Base-by-base conservation (phyloP, 2,113 vertebrate genomes). In the Aphyosemion australe region DNA sequence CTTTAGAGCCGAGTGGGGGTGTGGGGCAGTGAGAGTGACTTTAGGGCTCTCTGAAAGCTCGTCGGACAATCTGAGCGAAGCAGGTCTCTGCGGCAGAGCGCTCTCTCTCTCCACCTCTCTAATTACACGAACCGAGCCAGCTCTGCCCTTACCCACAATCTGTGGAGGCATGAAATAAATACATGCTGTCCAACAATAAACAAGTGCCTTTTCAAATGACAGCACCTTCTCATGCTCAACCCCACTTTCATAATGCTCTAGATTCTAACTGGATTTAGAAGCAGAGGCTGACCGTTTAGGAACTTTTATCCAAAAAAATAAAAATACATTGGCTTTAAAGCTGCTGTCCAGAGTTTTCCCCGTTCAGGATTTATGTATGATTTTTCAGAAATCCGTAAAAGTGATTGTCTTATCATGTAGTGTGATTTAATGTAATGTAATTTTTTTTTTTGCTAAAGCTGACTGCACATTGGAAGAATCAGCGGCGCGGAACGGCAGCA, bases 101-200 rank as follows among this genome's bases (percentile, higher is more conserved):
- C 80, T 83, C 81, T 82, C 72, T 49, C 62, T 72, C 77, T 71
- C 69, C 71, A 78, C 65, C 88, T 92, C 92, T 92, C 80, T 93
- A 92, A 93, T 93, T 92, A 93, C 80, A 51, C 75, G 69, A 37
- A 82, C 80, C 61, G 43, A 83, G 80, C 59, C 71, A 79, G 87
- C 86, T 91, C 90, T 91, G 89, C 91, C 90, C 91, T 87, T 78
- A 88, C 80, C 92, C 91, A 88, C 90, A 93, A 91, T 91, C 89
- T 92, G 88, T 84, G 84, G 83, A 85, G 87, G 83, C 89, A 90
- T 90, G 90, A 91, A 92, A 92, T 93, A 91, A 92, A 93, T 93
- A 92, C 86, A 91, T 83, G 82, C 84, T 91, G 82, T 91, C 79
- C 76, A 90, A 92, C 91, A 93, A 92, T 92, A 92, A 93, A 93